These are phyloP conservation scores for Aurelia sp. DNA, from an alignment of 30 jellyfish, hydroid and myxozoan species.

Conservation along the genomic window DNA sequence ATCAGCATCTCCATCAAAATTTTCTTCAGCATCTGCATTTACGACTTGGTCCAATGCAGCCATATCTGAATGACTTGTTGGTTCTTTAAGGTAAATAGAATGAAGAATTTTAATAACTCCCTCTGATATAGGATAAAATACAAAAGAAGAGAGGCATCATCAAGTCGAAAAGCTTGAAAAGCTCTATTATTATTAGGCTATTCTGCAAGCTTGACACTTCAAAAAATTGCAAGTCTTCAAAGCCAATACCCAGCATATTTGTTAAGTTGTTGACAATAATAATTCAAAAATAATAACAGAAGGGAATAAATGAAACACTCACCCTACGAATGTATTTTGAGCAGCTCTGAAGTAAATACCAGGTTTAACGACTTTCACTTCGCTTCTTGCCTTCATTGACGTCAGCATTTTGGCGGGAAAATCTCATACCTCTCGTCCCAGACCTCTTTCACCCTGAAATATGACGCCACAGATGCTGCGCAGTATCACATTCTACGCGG, in stretches of 20 bases:
- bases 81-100: background rate
- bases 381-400: background rate
- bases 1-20: slow-evolving; percentile 64
- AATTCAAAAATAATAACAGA: background rate
- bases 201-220: background rate
- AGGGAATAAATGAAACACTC: too few species aligned
- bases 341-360: too few species aligned
- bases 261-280: background rate
- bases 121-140: too few species aligned
- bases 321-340: too few species aligned
- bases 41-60: slow-evolving; percentile 97
- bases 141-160: too few species aligned
- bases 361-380: too few species aligned
- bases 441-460: background rate
- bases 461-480: too few species aligned
- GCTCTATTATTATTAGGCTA: too few species aligned
- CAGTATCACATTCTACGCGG: too few species aligned
- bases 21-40: slow-evolving; percentile 94
- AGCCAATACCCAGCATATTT: background rate
- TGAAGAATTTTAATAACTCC: background rate
- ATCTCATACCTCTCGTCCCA: background rate
- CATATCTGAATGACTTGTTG: slow-evolving; percentile 5
- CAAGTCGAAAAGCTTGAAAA: too few species aligned
- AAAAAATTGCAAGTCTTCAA: background rate
- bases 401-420: slow-evolving; percentile 30